Evolutionary conservation across 1,140 invertebrate species (phyloP).

Genomic region (Holotrichia oblita): DNA sequence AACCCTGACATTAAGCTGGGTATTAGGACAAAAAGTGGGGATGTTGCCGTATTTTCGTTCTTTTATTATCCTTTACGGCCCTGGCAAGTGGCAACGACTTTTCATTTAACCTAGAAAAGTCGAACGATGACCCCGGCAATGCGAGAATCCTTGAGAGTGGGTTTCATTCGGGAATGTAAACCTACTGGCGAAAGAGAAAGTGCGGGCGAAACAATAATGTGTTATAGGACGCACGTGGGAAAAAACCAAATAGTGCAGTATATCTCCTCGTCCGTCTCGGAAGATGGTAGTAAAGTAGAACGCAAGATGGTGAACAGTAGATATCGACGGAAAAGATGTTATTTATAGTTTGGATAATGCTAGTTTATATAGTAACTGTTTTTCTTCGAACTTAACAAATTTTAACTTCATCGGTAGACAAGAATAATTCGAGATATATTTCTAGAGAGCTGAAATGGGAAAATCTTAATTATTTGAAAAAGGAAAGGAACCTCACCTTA

Average conservation of each 20-base stretch:
- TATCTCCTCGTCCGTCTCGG: neutral
- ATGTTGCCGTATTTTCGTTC: neutral
- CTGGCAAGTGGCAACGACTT: conserved; percentile 2
- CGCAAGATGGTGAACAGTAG: neutral
- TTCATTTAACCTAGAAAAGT: conserved; percentile 36
- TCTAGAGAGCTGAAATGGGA: no score
- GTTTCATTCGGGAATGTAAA: neutral
- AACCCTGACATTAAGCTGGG: neutral
- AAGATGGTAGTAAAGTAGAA: neutral
- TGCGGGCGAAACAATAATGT: conserved; percentile 5
- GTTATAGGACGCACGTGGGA: conserved; percentile 24
- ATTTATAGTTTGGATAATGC: neutral
- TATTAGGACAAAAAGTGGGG: neutral
- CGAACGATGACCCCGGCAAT: conserved; percentile 29
- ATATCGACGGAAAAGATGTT: neutral
- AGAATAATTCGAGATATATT: no score
- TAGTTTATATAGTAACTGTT: no score
- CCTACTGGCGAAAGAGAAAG: neutral
- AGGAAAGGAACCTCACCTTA: no score
- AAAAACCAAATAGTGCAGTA: conserved; percentile 2
- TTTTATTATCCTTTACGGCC: neutral
- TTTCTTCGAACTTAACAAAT: no score
- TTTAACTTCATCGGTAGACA: no score
- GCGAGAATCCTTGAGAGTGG: conserved; percentile 21
- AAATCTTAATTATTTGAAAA: no score